Evolutionary conservation across 2,888 invertebrate species (phyloP).

Genomic region (Flexamia atlantica): DNA sequence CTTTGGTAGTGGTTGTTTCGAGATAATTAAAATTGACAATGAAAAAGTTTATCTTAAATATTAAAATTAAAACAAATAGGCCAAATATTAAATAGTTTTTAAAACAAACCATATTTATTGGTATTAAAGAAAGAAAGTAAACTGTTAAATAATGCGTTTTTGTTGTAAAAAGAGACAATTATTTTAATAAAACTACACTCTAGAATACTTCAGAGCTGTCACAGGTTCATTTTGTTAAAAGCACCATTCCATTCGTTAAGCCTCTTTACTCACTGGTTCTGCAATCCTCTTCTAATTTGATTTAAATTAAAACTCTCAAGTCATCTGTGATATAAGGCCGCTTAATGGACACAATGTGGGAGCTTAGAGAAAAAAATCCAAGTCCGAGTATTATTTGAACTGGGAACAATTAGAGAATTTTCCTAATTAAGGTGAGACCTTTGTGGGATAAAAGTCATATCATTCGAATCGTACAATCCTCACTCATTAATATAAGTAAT

Average conservation of each 20-base stretch:
- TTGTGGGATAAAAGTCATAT: not conserved
- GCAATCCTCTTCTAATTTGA: not conserved
- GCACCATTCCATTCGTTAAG: not conserved
- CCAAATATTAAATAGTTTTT: too few species aligned
- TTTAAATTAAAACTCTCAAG: constrained; percentile 25
- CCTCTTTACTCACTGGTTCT: constrained; percentile 6
- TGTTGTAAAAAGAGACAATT: too few species aligned
- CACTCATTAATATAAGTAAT: too few species aligned
- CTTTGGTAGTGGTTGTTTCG: too few species aligned
- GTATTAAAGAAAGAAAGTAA: too few species aligned
- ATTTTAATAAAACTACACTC: too few species aligned
- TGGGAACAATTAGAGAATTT: not conserved
- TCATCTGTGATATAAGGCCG: not conserved
- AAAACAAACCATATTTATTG: too few species aligned
- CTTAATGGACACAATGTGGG: not conserved
- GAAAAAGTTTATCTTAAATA: too few species aligned
- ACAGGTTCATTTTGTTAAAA: not conserved
- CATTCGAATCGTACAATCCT: not conserved
- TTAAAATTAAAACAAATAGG: too few species aligned
- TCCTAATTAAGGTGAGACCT: not conserved
- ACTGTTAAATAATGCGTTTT: too few species aligned
- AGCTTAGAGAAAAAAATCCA: not conserved
- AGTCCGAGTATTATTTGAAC: not conserved
- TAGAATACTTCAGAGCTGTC: too few species aligned
- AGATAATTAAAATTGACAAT: too few species aligned